phyloP scores from a whole-genome alignment of 2,797 vertebrate species.

The Lepidocolaptes lacrymiger region DNA sequence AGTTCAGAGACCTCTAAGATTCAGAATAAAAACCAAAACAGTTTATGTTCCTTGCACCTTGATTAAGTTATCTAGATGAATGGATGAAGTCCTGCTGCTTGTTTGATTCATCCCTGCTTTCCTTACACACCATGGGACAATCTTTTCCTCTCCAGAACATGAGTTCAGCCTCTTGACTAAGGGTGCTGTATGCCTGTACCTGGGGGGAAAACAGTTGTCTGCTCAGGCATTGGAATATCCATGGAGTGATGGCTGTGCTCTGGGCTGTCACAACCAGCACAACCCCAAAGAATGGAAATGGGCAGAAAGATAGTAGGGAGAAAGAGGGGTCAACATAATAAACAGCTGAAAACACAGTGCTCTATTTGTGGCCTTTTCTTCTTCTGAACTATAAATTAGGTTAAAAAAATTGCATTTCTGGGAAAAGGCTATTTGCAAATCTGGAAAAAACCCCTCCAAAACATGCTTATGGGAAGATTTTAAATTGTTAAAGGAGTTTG shows the following conservation, averaged over 20 bases:
- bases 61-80: not conserved
- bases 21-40: not conserved
- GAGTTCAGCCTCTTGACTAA: not conserved
- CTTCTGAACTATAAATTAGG: not conserved
- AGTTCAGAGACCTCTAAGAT: not conserved
- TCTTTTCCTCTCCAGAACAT: not conserved
- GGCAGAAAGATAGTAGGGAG: not conserved
- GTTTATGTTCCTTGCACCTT: not conserved
- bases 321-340: not conserved
- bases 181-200: fast-evolving
- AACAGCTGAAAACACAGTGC: not conserved
- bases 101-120: not conserved
- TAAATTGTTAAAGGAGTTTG: not conserved
- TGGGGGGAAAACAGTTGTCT: not conserved
- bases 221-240: not conserved
- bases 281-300: not conserved
- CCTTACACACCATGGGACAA: not conserved
- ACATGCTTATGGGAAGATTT: not conserved
- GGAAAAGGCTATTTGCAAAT: not conserved
- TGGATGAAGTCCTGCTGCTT: not conserved
- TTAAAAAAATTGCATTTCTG: not conserved
- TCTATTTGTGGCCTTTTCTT: not conserved
- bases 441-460: not conserved
- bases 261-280: not conserved
- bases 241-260: not conserved